Conservation (phyloP, 1,140 invertebrate genomes). For the Bombus picipes region DNA sequence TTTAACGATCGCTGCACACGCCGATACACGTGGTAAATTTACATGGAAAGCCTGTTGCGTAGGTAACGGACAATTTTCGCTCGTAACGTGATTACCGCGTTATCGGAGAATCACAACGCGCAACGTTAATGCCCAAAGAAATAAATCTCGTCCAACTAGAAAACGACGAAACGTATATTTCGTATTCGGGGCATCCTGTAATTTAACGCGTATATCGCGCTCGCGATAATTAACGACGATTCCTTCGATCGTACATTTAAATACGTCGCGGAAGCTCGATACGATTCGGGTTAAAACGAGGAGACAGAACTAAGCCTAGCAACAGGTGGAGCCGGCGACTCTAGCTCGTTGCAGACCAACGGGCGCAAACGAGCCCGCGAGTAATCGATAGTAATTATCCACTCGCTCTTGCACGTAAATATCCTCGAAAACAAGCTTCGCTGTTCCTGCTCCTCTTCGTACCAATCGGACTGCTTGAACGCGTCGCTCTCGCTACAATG, state of each 20-base stretch:
- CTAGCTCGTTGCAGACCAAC: constrained; percentile 41
- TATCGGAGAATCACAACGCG: background rate
- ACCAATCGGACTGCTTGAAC: background rate
- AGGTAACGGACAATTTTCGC: constrained; percentile 32
- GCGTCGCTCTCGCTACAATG: background rate
- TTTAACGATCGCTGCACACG: constrained; percentile 17
- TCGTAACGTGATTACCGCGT: constrained; percentile 15
- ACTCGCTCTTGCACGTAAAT: constrained; percentile 52
- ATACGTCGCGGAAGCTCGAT: constrained; percentile 1
- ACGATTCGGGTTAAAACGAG: constrained; percentile 5
- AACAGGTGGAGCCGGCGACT: constrained; percentile 60
- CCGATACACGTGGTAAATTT: constrained; percentile 29
- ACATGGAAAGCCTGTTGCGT: constrained; percentile 39
- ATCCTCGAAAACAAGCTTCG: constrained; percentile 36
- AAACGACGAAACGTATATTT: background rate
- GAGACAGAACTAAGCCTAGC: constrained; percentile 49
- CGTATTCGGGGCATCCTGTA: background rate
- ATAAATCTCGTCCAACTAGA: background rate
- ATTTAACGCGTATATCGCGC: background rate
- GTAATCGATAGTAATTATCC: constrained; percentile 66
- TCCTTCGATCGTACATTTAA: background rate
- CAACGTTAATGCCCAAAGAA: background rate
- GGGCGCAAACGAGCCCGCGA: constrained; percentile 26
- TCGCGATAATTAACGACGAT: background rate
- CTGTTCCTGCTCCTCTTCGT: background rate